Base-by-base conservation (phyloP, 1,140 invertebrate species). In the Steinernema feltiae region DNA sequence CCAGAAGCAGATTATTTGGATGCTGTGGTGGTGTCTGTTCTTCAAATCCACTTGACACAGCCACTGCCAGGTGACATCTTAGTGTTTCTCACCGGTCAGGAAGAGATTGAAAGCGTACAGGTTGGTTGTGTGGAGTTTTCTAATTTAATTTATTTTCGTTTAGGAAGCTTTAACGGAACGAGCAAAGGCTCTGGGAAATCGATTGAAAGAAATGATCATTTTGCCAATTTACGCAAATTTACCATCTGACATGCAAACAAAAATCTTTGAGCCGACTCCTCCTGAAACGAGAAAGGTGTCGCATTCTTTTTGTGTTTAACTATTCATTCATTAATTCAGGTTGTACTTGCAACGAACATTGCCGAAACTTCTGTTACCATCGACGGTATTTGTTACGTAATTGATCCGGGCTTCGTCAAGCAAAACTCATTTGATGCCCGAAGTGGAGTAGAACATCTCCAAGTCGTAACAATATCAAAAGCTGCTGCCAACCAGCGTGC, bases 41-140 rank as follows among this genome's bases (percentile, higher is more conserved):
- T 99, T 94, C 96, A 98, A 88, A 99, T 99, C 75, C 97, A 99
- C 89, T 88, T 99, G 63, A 91, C 94, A 12, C 96, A 99, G 87
- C 97, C 96, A 15, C 95, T 95, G 0, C n/a, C n/a, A n/a, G 97
- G 90, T 27, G 91, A 96, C 85, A 92, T 98, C 79, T 87, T 98
- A 0, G 87, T 98, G 1, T 98, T 98, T 86, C 89, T 97, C 12
- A 97, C 94, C 35, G 97, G 96, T 88, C 95, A 99, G 88, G 97
- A 99, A 87, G 97, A 99, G 88, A 99, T 99, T 83, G 97, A 99
- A 83, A 97, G n/a, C n/a, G n/a, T n/a, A n/a, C n/a, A n/a, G n/a
- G n/a, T n/a, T n/a, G 95, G 0, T 95, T 95, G 12, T 98, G 96
- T 88, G 97, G 99, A 88, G 95, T 98, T 76, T 88, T 99, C 0